Percentiles rank a stretch among this genome's conserved stretches.
phyloP scores from a whole-genome alignment of 1,140 invertebrate species.

The Orchestia grillus region DNA sequence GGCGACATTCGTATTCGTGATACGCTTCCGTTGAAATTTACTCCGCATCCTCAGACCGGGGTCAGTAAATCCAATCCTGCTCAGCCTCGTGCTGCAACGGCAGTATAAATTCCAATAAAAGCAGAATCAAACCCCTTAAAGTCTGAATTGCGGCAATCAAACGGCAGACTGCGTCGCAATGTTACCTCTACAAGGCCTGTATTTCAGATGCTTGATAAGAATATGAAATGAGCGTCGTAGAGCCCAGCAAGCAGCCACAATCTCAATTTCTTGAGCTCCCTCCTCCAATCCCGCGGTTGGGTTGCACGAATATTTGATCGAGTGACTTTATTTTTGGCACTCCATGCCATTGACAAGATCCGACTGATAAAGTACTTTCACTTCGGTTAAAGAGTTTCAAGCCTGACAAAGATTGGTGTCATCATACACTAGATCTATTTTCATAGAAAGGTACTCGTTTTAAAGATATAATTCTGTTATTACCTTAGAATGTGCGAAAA shows the following conservation, averaged over 20 bases:
- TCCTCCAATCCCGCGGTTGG: too few relatives aligned
- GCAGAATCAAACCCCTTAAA: conserved; percentile 10
- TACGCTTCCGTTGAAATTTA: background rate
- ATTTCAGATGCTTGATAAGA: conserved; percentile 24
- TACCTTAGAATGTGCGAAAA: too few relatives aligned
- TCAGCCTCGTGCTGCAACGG: background rate
- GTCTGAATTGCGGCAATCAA: conserved; percentile 13
- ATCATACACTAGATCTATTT: too few relatives aligned
- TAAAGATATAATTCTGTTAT: too few relatives aligned
- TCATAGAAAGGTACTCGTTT: too few relatives aligned
- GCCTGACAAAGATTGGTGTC: too few relatives aligned
- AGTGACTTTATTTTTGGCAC: background rate
- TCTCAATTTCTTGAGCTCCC: background rate
- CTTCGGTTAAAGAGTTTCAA: too few relatives aligned
- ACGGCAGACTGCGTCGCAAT: background rate
- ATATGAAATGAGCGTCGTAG: background rate
- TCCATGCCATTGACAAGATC: too few relatives aligned
- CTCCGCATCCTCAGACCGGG: background rate
- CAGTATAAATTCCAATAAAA: conserved; percentile 31
- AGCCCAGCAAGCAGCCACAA: background rate
- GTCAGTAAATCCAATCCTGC: background rate
- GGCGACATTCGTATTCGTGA: background rate
- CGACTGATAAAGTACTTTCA: too few relatives aligned
- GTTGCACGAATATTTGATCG: background rate
- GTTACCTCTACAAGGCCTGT: background rate